A percentile compares a stretch with the other conserved stretches of the same genome.
These are phyloP conservation scores for Cercocebus atys DNA, from an alignment of 2,113 vertebrate genomes.

Conservation along the genomic window DNA sequence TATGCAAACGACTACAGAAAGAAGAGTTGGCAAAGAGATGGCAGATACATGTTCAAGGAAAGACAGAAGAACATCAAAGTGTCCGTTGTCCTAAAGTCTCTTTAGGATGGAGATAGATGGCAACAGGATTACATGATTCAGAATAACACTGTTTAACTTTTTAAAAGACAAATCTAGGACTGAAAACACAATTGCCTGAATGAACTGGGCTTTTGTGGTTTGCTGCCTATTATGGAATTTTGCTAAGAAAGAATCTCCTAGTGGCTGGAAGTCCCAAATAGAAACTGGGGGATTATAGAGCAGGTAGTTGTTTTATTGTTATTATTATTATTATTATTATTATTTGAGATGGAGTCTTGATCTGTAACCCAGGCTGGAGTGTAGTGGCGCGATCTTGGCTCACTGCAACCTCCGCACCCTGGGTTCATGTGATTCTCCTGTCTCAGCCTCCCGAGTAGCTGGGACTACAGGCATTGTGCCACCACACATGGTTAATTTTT, in stretches of 20 bases:
- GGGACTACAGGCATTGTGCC: no score
- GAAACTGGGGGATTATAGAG: background rate
- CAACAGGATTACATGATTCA: background rate
- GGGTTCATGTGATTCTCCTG: no score
- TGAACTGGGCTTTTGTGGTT: background rate
- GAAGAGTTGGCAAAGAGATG: background rate
- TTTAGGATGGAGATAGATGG: background rate
- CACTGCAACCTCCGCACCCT: no score
- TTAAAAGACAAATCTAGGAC: background rate
- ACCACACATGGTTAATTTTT: no score
- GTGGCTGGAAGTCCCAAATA: background rate
- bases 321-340: no score
- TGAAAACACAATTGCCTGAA: background rate
- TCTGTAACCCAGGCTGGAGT: no score
- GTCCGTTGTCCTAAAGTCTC: background rate
- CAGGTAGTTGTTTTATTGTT: background rate
- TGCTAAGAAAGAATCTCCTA: background rate
- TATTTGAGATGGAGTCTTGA: no score
- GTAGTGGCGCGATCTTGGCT: no score
- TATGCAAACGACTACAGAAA: background rate
- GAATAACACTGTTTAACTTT: background rate
- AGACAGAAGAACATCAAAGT: background rate
- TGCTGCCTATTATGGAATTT: background rate
- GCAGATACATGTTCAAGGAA: background rate
- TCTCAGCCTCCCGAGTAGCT: no score